Evolutionary conservation across 2,888 invertebrate genomes (phyloP), one percentile per base, ranked within the genome.

Genomic region (Tetropium fuscum): DNA sequence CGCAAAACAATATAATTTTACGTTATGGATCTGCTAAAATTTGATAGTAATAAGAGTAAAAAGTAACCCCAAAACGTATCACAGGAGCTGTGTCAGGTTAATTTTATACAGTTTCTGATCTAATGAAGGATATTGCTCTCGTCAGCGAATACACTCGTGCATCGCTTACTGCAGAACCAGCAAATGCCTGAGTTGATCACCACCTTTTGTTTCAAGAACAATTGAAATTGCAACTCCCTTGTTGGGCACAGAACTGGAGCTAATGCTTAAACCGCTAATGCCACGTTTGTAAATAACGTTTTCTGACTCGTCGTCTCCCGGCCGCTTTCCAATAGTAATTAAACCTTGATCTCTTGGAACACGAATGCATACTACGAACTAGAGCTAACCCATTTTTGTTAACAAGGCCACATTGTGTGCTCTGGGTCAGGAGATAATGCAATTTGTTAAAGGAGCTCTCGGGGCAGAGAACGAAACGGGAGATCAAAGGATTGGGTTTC

Each of bases 141-240:
- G 32, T 19, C 34, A 20, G 20, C 13, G 8, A 20, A 47, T 34
- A 34, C 47, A 13, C 2, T 11, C 34, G 11, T 13, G 34, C 34
- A 5, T 34, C 11, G 34, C 32, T 5, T 7, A 10, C 5, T 5
- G 11, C 25, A 27, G 32, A 16, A 6, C 7, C 51, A n/a, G 11
- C 55, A 51, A 44, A 36, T 41, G 57, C 47, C 60, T 58, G 56
- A 63, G 61, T 65, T 61, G 63, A 66, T 65, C 60, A 59, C 53
- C 45, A 53, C 51, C 60, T 57, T 64, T 66, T 64, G 63, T 68
- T 66, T 44, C 60, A 59, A 49, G 62, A 66, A 68, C 68, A 68
- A 68, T 66, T 56, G 66, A 60, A 66, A 63, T 60, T 61, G 62
- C 55, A 49, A 51, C 58, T 58, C 54, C 53, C 55, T 30, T 36